These are phyloP conservation scores for Callinectes sapidus DNA, from an alignment of 2,888 invertebrate species.

Conservation along the genomic window DNA sequence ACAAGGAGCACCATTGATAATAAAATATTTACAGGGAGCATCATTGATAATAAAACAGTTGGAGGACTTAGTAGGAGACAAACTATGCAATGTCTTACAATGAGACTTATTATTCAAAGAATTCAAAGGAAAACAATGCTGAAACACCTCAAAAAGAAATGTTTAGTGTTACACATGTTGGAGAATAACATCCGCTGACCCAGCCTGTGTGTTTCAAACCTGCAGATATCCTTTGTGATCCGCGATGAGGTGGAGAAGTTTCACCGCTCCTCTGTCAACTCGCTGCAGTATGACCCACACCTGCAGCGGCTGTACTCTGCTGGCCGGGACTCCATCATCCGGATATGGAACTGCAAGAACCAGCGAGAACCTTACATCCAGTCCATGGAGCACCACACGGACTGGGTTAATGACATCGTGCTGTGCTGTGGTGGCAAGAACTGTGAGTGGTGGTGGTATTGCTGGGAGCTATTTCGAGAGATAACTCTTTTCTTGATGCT, in stretches of 20 bases:
- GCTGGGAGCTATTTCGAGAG: too few relatives aligned
- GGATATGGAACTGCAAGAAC: constrained; percentile 85
- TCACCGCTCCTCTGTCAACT: constrained; percentile 97
- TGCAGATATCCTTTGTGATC: constrained; percentile 97
- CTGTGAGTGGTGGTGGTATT: constrained; percentile 79
- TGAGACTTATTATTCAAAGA: too few relatives aligned
- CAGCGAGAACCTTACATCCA: constrained; percentile 88
- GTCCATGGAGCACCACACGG: constrained; percentile 99
- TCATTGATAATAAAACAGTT: too few relatives aligned
- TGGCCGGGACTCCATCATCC: constrained; percentile 96
- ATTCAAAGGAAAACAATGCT: too few relatives aligned
- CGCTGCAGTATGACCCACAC: constrained; percentile 92
- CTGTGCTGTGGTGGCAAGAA: constrained; percentile 97
- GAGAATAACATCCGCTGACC: not conserved
- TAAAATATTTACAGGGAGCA: too few relatives aligned
- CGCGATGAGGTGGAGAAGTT: constrained; percentile 95
- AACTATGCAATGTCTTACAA: too few relatives aligned
- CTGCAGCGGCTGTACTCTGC: constrained; percentile 95
- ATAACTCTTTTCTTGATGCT: too few relatives aligned
- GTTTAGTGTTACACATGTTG: not conserved
- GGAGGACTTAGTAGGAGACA: too few relatives aligned
- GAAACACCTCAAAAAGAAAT: not conserved
- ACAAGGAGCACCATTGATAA: too few relatives aligned
- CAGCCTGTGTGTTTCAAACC: not conserved
- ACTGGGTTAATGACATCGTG: constrained; percentile 99